Evolutionary conservation across 1,140 invertebrate species (phyloP), one percentile per base, ranked within the genome.

Genomic region (Coelopa frigida): DNA sequence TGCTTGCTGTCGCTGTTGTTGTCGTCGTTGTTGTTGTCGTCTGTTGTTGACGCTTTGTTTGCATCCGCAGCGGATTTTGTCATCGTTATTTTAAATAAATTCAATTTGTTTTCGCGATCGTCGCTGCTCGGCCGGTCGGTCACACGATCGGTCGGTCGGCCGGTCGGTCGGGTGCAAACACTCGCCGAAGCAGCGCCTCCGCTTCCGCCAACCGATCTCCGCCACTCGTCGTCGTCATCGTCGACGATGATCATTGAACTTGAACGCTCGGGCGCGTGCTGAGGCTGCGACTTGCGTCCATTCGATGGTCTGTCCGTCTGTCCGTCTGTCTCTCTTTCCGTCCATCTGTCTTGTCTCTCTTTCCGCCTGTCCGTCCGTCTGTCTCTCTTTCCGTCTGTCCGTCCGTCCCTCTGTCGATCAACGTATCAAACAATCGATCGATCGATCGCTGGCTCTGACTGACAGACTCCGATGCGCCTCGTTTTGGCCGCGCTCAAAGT

Each of bases 71-170:
- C 15, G 15, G 54, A 64, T 64, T 61, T 61, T 65, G 61, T 65
- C 61, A 65, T 65, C 61, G 59, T 61, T 65, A 65, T 65, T 65
- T 65, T 65, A 61, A 65, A 64, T 41, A 26, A 23, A 40, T 45
- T 45, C 26, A 26, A 10, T 39, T 22, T 38, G 38, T 47, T 47
- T 15, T 49, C 39, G 31, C 21, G 11, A 29, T 29, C 32, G 17
- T 42, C 22, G 18, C 33, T 43, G 7, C 32, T 8, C 29, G 29
- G 26, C 33, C 15, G 23, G 3, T 42, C 31, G 15, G 31, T 43
- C 33, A 18, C 14, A 5, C 14, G 20, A 39, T n/a, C 12, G 37
- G 24, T 21, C n/a, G 14, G n/a, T 43, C 7, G 27, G 31, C 17
- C 27, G 31, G 41, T 43, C 15, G 31, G 26, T 43, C 33, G 23